Evolutionary conservation across 2,888 invertebrate species (phyloP).

Genomic region (Nomada flava): DNA sequence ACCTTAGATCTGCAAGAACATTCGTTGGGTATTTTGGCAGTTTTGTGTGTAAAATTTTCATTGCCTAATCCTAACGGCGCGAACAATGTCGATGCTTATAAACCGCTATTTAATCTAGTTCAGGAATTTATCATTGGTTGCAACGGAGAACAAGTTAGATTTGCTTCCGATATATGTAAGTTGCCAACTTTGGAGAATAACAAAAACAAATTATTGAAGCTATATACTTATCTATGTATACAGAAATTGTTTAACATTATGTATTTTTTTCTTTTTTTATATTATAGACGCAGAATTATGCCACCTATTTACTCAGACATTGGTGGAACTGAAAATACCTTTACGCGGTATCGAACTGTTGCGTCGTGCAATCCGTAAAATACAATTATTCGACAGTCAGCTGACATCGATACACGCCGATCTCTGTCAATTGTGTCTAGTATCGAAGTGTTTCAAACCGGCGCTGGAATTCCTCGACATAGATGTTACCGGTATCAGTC

Average conservation of each 20-base stretch:
- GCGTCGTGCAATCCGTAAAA: conserved; percentile 93
- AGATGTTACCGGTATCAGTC: conserved; percentile 96
- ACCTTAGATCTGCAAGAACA: conserved; percentile 96
- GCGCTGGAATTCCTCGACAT: conserved; percentile 94
- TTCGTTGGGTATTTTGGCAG: conserved; percentile 94
- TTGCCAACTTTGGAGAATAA: conserved; percentile 63
- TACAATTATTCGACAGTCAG: conserved; percentile 94
- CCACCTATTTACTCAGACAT: conserved; percentile 91
- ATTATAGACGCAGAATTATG: conserved; percentile 94
- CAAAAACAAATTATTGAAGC: background rate
- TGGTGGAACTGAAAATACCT: conserved; percentile 92
- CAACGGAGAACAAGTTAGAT: conserved; percentile 94
- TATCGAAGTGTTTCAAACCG: conserved; percentile 96
- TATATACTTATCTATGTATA: background rate
- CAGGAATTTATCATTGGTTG: conserved; percentile 94
- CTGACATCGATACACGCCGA: conserved; percentile 97
- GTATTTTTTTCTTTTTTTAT: conserved; percentile 5
- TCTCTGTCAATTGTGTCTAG: conserved; percentile 95
- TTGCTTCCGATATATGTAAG: conserved; percentile 94
- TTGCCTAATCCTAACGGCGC: conserved; percentile 82
- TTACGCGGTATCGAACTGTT: conserved; percentile 93
- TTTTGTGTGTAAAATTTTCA: conserved; percentile 92
- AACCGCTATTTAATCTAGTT: conserved; percentile 90
- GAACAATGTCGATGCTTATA: conserved; percentile 74
- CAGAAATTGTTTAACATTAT: conserved; percentile 7